Conservation (phyloP, 2,888 invertebrate genomes). For the Bellardia pandia region DNA sequence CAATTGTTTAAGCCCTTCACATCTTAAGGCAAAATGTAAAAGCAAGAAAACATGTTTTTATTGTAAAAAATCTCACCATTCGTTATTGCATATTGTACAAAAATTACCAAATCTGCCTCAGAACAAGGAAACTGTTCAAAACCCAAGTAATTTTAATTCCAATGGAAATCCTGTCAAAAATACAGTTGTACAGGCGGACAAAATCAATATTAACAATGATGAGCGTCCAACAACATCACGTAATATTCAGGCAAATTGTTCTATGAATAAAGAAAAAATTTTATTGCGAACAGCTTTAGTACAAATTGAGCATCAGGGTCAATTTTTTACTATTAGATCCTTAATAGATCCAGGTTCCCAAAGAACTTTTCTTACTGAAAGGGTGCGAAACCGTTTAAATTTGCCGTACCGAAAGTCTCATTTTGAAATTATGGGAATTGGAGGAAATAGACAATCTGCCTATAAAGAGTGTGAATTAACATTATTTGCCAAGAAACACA, state of each 20-base stretch:
- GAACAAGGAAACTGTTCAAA: too few species aligned
- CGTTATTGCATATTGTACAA: too few species aligned
- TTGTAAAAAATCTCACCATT: too few species aligned
- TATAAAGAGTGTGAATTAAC: slow-evolving; percentile 12
- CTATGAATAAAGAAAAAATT: neutral
- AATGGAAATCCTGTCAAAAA: too few species aligned
- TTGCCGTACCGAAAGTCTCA: slow-evolving; percentile 7
- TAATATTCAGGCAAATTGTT: neutral
- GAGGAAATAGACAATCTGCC: slow-evolving; percentile 12
- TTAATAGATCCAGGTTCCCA: slow-evolving; percentile 22
- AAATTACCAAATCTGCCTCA: too few species aligned
- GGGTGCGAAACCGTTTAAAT: neutral
- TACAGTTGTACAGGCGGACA: too few species aligned
- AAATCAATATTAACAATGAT: too few species aligned
- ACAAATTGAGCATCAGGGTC: neutral
- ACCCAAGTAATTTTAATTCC: too few species aligned
- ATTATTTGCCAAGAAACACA: neutral
- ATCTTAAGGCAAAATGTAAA: too few species aligned
- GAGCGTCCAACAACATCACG: too few species aligned
- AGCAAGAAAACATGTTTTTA: too few species aligned
- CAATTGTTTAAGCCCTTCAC: too few species aligned
- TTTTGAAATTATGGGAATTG: slow-evolving; percentile 29
- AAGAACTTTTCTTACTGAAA: slow-evolving; percentile 1
- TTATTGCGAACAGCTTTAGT: neutral
- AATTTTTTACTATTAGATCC: slow-evolving; percentile 11